phyloP scores from a whole-genome alignment of 2,797 vertebrate species.

The Gallirallus australis region DNA sequence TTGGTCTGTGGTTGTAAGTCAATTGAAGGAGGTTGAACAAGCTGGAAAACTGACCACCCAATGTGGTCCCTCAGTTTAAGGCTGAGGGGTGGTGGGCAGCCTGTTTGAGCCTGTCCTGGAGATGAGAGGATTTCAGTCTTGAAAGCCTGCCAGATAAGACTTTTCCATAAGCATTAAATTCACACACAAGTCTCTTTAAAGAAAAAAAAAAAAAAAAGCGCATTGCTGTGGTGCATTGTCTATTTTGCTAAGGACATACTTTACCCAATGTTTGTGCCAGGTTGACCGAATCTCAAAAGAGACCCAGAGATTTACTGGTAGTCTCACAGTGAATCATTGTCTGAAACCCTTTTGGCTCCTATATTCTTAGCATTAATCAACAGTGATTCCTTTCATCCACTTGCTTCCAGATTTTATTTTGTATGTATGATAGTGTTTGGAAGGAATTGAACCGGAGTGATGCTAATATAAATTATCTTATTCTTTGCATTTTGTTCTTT shows the following conservation, averaged over 20 bases:
- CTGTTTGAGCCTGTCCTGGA: neutral
- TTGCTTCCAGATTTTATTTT: conserved; percentile 6
- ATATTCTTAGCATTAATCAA: conserved; percentile 22
- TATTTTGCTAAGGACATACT: neutral
- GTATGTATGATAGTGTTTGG: neutral
- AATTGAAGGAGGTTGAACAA: neutral
- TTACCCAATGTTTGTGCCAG: neutral
- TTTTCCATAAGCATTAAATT: neutral
- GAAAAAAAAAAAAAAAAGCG: neutral
- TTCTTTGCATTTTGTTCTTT: neutral
- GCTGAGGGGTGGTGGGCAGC: neutral
- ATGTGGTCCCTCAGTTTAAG: neutral
- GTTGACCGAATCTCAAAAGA: conserved; percentile 7
- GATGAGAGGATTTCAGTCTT: neutral
- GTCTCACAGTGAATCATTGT: conserved; percentile 8
- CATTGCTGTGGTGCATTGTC: neutral
- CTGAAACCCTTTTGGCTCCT: conserved; percentile 19
- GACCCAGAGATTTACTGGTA: neutral
- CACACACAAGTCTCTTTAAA: neutral
- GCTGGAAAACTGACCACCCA: neutral
- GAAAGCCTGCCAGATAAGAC: neutral
- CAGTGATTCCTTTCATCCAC: conserved; percentile 33
- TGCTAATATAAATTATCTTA: neutral
- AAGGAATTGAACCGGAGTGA: neutral
- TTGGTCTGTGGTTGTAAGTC: neutral